phyloP scores from a whole-genome alignment of 2,797 vertebrate species.

The Pseudochromis fuscus region DNA sequence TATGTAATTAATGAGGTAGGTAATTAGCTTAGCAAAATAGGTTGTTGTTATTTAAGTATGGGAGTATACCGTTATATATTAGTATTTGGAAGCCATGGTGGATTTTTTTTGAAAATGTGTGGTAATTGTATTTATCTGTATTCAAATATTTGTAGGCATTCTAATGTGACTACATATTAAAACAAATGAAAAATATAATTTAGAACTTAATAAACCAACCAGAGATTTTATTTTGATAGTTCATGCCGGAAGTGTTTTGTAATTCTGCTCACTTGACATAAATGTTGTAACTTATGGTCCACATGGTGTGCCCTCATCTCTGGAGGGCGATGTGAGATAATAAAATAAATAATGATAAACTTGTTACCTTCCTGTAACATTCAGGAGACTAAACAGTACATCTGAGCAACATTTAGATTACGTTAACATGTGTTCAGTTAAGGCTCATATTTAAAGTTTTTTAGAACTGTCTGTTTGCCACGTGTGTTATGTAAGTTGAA shows the following conservation, averaged over 20 bases:
- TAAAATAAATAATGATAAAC: no score
- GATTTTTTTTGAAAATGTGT: not conserved
- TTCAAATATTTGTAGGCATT: no score
- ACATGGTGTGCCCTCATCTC: conserved; percentile 10
- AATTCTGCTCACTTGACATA: conserved; percentile 17
- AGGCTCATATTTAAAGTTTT: not conserved
- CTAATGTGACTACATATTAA: no score
- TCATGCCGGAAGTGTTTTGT: conserved; percentile 41
- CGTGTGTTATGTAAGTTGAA: conserved; percentile 35
- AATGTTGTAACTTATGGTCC: not conserved
- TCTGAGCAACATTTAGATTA: not conserved
- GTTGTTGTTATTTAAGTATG: not conserved
- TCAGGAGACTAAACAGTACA: not conserved
- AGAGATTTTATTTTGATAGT: conserved; percentile 61
- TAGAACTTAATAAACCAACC: not conserved
- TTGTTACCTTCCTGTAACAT: no score
- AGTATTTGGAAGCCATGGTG: not conserved
- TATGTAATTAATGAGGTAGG: not conserved
- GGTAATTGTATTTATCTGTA: fast-evolving
- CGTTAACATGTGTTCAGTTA: not conserved
- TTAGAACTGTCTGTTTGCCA: conserved; percentile 15
- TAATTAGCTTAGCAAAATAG: not conserved
- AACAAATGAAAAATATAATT: no score
- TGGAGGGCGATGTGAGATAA: not conserved
- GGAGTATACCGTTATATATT: not conserved